Conservation (phyloP, 2,113 vertebrate species). For the Nannospalax galili region DNA sequence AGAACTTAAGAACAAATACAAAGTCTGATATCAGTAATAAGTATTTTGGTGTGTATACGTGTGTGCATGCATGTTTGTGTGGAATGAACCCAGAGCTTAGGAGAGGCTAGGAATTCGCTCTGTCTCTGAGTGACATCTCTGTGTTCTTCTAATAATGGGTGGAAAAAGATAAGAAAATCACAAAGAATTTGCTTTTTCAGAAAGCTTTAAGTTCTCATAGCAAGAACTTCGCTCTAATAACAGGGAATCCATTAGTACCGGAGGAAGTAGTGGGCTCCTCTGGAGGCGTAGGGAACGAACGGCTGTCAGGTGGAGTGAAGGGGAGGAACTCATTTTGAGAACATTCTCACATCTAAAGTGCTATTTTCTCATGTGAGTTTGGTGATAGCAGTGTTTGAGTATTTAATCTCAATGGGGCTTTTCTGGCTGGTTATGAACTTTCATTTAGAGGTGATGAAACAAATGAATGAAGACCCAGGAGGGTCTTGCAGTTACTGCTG, state of each 20-base stretch:
- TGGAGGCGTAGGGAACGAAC: background rate
- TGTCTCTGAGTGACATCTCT: background rate
- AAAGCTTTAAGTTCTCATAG: background rate
- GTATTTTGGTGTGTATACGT: background rate
- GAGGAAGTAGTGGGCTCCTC: background rate
- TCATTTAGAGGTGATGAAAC: background rate
- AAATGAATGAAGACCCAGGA: background rate
- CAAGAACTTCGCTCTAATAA: background rate
- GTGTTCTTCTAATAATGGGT: background rate
- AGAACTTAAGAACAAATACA: background rate
- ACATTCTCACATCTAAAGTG: conserved; percentile 20
- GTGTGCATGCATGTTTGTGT: background rate
- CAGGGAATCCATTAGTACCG: background rate
- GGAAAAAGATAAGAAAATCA: background rate
- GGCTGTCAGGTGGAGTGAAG: background rate
- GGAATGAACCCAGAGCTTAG: background rate
- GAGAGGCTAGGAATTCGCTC: background rate
- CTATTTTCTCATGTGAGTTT: conserved; percentile 39
- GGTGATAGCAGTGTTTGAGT: conserved; percentile 15
- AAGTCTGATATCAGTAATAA: background rate
- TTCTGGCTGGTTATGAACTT: conserved; percentile 25
- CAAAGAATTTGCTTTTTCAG: background rate
- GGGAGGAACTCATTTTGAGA: conserved; percentile 8
- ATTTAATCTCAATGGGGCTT: conserved; percentile 12
- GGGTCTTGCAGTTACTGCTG: background rate